Conservation (phyloP, 2,113 vertebrate species). For the Lichenostomus cassidix region DNA sequence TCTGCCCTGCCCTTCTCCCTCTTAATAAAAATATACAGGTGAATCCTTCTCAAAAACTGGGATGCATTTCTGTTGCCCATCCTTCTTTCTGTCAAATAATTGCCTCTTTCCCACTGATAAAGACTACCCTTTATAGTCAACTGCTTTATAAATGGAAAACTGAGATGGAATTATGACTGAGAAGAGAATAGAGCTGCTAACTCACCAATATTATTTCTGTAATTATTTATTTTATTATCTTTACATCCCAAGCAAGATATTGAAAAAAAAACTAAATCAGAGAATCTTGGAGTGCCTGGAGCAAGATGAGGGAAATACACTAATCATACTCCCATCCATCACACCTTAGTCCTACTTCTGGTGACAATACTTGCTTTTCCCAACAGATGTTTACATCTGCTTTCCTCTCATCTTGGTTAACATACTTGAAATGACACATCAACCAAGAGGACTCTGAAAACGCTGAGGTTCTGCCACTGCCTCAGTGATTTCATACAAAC, state of each 20-base stretch:
- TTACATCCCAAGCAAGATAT: neutral
- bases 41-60: neutral
- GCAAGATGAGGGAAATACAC: neutral
- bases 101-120: neutral
- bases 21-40: neutral
- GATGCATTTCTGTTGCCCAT: neutral
- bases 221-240: neutral
- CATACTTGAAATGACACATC: neutral
- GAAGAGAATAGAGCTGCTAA: neutral
- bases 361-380: neutral
- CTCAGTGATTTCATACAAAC: neutral
- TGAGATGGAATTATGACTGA: neutral
- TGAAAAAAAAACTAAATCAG: neutral
- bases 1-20: neutral
- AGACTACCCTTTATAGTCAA: neutral
- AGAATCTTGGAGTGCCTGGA: neutral
- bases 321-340: neutral
- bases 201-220: neutral
- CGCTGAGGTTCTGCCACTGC: neutral
- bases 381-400: neutral
- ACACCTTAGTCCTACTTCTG: neutral
- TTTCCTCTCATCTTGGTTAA: neutral
- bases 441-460: neutral
- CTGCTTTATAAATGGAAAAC: neutral
- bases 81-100: neutral